phyloP scores from a whole-genome alignment of 2,113 vertebrate genomes.

The Nicator chloris region DNA sequence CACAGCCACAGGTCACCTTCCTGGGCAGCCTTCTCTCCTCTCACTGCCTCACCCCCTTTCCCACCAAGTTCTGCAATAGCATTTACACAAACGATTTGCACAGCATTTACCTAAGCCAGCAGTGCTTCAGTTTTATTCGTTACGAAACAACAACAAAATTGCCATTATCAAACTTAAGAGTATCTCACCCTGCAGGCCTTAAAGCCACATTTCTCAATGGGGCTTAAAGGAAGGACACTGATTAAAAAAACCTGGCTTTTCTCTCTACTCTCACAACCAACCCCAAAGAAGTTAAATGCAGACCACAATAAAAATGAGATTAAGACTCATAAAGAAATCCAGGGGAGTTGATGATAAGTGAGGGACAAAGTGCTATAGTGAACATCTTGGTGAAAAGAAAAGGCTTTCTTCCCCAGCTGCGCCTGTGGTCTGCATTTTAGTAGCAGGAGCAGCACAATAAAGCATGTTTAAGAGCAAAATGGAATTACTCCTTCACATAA shows the following conservation, averaged over 20 bases:
- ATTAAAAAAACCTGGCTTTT: accelerated
- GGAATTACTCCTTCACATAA: background rate
- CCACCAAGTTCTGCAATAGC: background rate
- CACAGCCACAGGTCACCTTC: background rate
- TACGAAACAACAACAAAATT: background rate
- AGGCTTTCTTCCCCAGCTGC: background rate
- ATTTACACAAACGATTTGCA: background rate
- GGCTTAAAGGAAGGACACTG: background rate
- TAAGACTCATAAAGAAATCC: background rate
- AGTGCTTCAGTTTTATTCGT: background rate
- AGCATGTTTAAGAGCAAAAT: background rate
- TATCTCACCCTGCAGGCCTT: accelerated
- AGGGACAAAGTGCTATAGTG: background rate
- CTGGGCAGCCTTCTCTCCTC: background rate
- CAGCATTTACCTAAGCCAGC: background rate
- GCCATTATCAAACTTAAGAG: background rate
- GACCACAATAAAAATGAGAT: background rate
- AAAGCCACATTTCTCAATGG: background rate
- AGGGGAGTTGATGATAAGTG: background rate
- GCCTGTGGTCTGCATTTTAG: background rate
- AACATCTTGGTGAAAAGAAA: background rate
- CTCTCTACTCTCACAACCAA: background rate
- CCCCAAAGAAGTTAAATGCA: background rate
- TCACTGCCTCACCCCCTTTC: background rate
- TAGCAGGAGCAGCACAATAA: background rate